Percentiles rank a stretch among this genome's conserved stretches.
Evolutionary conservation across 2,113 vertebrate genomes (phyloP).

Genomic region (Oreochromis tanganicae): DNA sequence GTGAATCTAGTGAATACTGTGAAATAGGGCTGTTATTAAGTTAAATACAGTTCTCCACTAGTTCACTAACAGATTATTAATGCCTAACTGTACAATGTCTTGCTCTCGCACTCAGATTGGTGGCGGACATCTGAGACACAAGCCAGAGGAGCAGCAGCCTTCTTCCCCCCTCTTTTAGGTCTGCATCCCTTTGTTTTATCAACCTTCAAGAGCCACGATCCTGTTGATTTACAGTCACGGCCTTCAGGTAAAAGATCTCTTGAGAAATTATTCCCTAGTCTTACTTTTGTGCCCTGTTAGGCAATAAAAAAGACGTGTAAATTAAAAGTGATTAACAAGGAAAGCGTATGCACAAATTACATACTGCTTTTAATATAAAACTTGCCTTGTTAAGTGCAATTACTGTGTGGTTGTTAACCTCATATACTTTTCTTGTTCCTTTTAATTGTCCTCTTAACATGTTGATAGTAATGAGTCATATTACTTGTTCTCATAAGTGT

Average conservation of each 20-base stretch:
- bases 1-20: not conserved
- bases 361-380: not conserved
- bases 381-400: not conserved
- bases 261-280: not conserved
- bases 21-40: not conserved
- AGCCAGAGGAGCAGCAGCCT: slow-evolving; percentile 73
- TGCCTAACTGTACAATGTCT: not conserved
- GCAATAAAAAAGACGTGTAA: not conserved
- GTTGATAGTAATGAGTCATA: not conserved
- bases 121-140: slow-evolving; percentile 81
- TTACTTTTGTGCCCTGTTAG: not conserved
- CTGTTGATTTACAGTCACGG: slow-evolving; percentile 74
- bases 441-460: not conserved
- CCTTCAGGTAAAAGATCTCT: slow-evolving; percentile 73
- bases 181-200: slow-evolving; percentile 83
- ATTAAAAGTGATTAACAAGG: not conserved
- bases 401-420: not conserved
- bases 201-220: slow-evolving; percentile 77
- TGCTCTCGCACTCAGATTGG: slow-evolving; percentile 74
- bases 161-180: slow-evolving; percentile 84
- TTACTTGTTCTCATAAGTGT: not conserved
- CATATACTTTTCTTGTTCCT: not conserved
- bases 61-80: not conserved
- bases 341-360: not conserved
- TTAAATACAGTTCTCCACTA: not conserved